phyloP scores from a whole-genome alignment of 1,140 invertebrate genomes.

The Leptonema lineaticorne region DNA sequence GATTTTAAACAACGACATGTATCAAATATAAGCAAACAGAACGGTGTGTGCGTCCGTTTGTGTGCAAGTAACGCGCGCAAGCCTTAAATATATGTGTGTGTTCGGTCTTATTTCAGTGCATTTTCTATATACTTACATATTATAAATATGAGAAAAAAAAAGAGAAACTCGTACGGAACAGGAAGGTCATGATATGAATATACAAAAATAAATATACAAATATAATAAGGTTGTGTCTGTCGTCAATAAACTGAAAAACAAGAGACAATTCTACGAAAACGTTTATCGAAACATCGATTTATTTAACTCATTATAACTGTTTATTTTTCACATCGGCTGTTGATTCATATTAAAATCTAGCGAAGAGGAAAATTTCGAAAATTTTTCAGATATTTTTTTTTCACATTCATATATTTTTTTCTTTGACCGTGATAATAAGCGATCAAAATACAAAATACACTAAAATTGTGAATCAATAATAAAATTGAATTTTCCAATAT shows the following conservation, averaged over 20 bases:
- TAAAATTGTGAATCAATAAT: too few relatives aligned
- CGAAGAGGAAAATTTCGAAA: too few relatives aligned
- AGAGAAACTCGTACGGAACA: slow-evolving; percentile 8
- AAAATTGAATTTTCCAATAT: too few relatives aligned
- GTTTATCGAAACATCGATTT: not conserved
- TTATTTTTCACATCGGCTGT: not conserved
- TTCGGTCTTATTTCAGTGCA: not conserved
- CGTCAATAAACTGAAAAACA: too few relatives aligned
- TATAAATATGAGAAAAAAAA: not conserved
- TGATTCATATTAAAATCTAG: not conserved
- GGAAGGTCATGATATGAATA: not conserved
- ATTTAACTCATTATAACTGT: not conserved
- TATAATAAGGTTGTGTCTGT: not conserved
- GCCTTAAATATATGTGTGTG: not conserved
- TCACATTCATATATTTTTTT: too few relatives aligned
- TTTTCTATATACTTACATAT: not conserved
- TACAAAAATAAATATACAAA: not conserved
- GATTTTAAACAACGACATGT: slow-evolving; percentile 10
- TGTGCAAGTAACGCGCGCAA: not conserved
- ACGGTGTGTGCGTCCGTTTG: not conserved
- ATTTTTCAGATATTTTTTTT: too few relatives aligned
- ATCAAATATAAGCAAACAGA: too few relatives aligned
- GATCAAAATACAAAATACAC: too few relatives aligned
- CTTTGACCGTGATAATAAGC: too few relatives aligned
- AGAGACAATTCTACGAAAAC: slow-evolving; percentile 10